Base-by-base conservation (phyloP, 2,797 vertebrate species). In the Bovichtus diacanthus region DNA sequence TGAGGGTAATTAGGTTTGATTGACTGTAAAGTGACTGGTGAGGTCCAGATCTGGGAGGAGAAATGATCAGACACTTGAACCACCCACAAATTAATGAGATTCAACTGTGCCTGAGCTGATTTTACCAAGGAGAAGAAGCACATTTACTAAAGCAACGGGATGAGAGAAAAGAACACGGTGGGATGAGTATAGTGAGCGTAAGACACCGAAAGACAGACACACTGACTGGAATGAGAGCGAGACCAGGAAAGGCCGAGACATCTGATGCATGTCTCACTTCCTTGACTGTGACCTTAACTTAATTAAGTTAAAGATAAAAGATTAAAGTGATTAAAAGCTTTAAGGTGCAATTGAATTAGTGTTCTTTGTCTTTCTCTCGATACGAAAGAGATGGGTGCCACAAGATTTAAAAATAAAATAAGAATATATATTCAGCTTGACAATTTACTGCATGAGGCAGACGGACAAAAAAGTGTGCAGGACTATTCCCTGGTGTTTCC, bases 1-100 rank as follows among this genome's bases (percentile, higher is more conserved):
- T 82, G 84, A 88, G 84, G 72, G 80, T 94, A 95, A 94, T 94
- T 93, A 93, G 89, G 87, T 92, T 89, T 94, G 94, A 94, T 94
- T 93, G 93, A 94, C 92, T 93, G 92, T 87, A 84, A 91, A 93
- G 91, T 90, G 90, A 91, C 84, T 91, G 87, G 82, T 78, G 88
- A 86, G 91, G 89, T 94, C 92, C 84, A 85, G 88, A 91, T 89
- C 85, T 87, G 86, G 78, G 88, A 92, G 78, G 72, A 83, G 87
- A 90, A 90, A 86, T 84, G 71, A 91, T 90, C 81, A 91, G 82
- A 91, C 70, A 88, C 81, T 88, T 85, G 88, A 94, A 93, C 90
- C 93, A 93, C 90, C 90, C 90, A 90, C 80, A 87, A 91, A 90
- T 92, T 86, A 95, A 93, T 92, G 89, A 90, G 86, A 94, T 92